Evolutionary conservation across 2,888 invertebrate genomes (phyloP).

Genomic region (Oasisia sp.): DNA sequence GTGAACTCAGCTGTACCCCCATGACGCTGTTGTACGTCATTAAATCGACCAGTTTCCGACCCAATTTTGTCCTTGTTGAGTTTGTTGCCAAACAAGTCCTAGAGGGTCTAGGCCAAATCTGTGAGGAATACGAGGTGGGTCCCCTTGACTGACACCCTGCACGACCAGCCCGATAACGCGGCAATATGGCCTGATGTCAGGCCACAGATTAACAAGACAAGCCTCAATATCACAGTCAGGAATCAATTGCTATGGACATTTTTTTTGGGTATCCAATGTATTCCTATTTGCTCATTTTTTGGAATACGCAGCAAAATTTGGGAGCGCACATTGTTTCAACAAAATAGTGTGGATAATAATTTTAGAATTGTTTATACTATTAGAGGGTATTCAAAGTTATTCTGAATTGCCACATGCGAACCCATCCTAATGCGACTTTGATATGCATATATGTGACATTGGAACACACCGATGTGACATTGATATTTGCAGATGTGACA

Average conservation of each 20-base stretch:
- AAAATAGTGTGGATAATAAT: too few relatives aligned
- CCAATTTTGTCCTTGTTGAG: not conserved
- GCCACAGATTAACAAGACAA: not conserved
- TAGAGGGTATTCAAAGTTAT: too few relatives aligned
- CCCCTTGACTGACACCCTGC: not conserved
- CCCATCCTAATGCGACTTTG: too few relatives aligned
- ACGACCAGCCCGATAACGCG: not conserved
- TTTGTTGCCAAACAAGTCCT: not conserved
- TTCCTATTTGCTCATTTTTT: too few relatives aligned
- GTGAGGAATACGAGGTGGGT: not conserved
- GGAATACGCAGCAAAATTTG: too few relatives aligned
- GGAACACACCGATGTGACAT: not conserved
- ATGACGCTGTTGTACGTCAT: not conserved
- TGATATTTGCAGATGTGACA: too few relatives aligned
- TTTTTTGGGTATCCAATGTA: too few relatives aligned
- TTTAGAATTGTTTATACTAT: too few relatives aligned
- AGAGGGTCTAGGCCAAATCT: not conserved
- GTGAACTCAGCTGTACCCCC: not conserved
- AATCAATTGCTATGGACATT: too few relatives aligned
- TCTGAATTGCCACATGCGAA: too few relatives aligned
- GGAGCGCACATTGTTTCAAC: too few relatives aligned
- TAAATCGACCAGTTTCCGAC: not conserved
- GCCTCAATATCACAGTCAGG: too few relatives aligned
- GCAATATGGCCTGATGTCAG: not conserved
- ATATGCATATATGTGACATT: not conserved